Percentiles rank a stretch among this genome's conserved stretches.
Conservation (phyloP, 2,797 vertebrate genomes). For the Onychomys leucogaster region DNA sequence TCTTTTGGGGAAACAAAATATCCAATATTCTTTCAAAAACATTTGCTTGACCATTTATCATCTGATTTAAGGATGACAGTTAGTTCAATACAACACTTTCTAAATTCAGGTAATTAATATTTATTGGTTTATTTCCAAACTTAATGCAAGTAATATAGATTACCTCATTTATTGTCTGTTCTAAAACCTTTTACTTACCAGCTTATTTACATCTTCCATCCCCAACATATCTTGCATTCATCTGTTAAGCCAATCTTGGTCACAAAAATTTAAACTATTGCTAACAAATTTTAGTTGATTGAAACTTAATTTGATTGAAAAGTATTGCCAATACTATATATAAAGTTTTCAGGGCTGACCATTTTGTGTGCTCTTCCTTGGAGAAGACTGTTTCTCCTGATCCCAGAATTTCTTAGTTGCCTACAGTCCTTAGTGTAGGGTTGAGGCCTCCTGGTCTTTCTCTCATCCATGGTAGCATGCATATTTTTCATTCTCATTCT, state of each 20-base stretch:
- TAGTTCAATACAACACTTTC: conserved; percentile 42
- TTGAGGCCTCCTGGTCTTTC: not conserved
- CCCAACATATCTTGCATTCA: not conserved
- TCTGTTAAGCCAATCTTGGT: not conserved
- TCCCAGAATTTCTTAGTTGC: not conserved
- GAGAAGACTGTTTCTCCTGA: not conserved
- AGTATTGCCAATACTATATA: not conserved
- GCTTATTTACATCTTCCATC: not conserved
- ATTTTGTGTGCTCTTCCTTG: not conserved
- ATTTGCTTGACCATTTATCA: not conserved
- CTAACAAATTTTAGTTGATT: not conserved
- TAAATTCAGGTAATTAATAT: conserved; percentile 41
- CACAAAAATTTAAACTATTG: not conserved
- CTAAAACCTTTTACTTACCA: not conserved
- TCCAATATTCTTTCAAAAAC: conserved; percentile 3
- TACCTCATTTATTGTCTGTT: not conserved
- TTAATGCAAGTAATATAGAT: not conserved
- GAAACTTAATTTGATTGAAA: not conserved
- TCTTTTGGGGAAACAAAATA: conserved; percentile 26
- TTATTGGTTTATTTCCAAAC: conserved; percentile 16
- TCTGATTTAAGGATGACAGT: conserved; percentile 20
- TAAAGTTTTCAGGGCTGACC: not conserved
- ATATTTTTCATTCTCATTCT: not conserved
- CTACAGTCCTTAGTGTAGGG: too few relatives aligned
- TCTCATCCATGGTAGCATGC: too few relatives aligned